Percentiles rank a stretch among this genome's conserved stretches.
These are phyloP conservation scores for Arothron firmamentum DNA, from an alignment of 2,113 vertebrate species.

Conservation along the genomic window DNA sequence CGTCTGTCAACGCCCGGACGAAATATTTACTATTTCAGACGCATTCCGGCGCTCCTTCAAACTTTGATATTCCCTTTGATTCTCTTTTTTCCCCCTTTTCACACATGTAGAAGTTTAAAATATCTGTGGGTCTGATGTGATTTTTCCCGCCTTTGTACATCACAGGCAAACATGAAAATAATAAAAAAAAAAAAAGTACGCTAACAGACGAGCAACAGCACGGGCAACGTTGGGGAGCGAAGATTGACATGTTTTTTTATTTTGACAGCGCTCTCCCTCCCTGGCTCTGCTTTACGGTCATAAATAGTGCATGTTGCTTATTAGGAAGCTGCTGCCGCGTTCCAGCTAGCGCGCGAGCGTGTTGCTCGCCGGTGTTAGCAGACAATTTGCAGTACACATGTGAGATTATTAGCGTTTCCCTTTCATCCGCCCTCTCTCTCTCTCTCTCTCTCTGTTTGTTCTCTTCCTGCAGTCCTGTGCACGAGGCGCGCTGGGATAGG, in stretches of 20 bases:
- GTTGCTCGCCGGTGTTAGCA: conserved; percentile 62
- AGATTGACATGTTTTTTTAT: conserved; percentile 77
- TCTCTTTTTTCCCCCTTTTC: conserved; percentile 36
- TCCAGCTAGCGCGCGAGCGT: conserved; percentile 41
- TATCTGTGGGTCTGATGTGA: conserved; percentile 68
- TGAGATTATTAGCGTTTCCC: conserved; percentile 71
- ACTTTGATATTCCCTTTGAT: conserved; percentile 78
- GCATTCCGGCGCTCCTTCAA: conserved; percentile 50
- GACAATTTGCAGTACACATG: conserved; percentile 74
- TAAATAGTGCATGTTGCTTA: conserved; percentile 78
- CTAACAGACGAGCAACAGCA: conserved; percentile 65
- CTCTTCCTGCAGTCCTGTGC: conserved; percentile 40
- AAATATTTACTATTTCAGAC: conserved; percentile 70
- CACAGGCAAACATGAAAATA: conserved; percentile 66
- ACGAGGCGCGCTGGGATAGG: conserved; percentile 63
- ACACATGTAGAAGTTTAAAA: conserved; percentile 63
- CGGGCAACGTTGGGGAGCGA: conserved; percentile 59
- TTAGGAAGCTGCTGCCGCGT: conserved; percentile 63
- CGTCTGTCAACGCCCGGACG: conserved; percentile 48
- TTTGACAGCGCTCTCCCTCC: conserved; percentile 68
- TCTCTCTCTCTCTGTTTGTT: conserved; percentile 41
- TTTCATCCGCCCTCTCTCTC: conserved; percentile 61
- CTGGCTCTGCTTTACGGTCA: conserved; percentile 71
- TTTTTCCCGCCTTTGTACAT: conserved; percentile 75
- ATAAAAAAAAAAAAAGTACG: conserved; percentile 47